Evolutionary conservation across 1,140 invertebrate genomes (phyloP), one percentile per base, ranked within the genome.

Genomic region (Temnothorax curvispinosus): DNA sequence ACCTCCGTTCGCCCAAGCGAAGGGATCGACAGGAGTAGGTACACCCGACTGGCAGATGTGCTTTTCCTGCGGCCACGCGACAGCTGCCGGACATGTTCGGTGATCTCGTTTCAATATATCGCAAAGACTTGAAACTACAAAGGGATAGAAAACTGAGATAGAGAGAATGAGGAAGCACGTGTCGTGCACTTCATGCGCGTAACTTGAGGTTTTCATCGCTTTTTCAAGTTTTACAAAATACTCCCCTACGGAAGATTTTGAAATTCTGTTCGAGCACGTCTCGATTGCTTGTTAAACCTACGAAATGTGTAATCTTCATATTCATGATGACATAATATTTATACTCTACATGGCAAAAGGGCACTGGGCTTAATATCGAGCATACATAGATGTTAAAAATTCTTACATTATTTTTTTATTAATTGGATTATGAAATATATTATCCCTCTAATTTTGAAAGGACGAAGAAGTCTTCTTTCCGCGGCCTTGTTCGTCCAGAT

Each of bases 11-110:
- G 47, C 11, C 11, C 27, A 32, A 21, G 56, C 41, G 74, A 21
- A 76, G 86, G 41, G 75, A 62, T 50, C 27, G 69, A 69, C 32
- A 78, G 67, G 54, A 58, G 67, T 81, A 87, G 75, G 81, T 75
- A 90, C 5, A 90, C 5, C 44, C 35, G 50, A 54, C 32, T 32
- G 32, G 89, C 89, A 90, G 89, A 90, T 90, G 89, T 69, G 77
- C 77, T 81, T 81, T 90, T 88, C 18, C 41, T 64, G 38, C 60
- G 75, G 76, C 77, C 89, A 90, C 86, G 89, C 89, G 89, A 90
- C 89, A 90, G 89, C 89, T 90, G 89, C 76, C 80, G 81, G 58
- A 86, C 72, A 89, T 62, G 67, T 67, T 85, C 84, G 58, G 21
- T 38, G 64, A 72, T 78, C 64, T 72, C 54, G 78, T 90, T 90